Evolutionary conservation across 2,797 vertebrate species (phyloP).

Genomic region (Philypnodon macrostomus): DNA sequence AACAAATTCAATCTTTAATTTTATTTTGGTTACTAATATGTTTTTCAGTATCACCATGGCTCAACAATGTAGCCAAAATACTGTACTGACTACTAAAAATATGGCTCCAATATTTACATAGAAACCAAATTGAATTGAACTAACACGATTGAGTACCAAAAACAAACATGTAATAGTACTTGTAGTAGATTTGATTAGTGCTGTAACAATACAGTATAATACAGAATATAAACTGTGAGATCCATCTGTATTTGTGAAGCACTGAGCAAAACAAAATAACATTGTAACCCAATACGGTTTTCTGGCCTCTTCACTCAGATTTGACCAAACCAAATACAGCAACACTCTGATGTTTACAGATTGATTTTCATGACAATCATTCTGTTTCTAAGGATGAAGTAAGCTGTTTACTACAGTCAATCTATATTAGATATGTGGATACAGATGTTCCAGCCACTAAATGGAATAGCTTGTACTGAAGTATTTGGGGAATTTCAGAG

Average conservation of each 20-base stretch:
- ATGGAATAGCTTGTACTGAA: background rate
- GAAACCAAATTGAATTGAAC: conserved; percentile 52
- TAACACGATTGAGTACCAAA: conserved; percentile 55
- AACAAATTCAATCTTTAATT: conserved; percentile 48
- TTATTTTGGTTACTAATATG: conserved; percentile 54
- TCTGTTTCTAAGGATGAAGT: conserved; percentile 41
- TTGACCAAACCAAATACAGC: conserved; percentile 57
- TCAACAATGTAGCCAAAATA: conserved; percentile 55
- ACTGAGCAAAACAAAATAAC: conserved; percentile 48
- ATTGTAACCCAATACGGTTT: conserved; percentile 44
- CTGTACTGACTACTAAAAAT: conserved; percentile 56
- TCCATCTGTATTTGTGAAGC: conserved; percentile 55
- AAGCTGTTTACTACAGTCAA: conserved; percentile 56
- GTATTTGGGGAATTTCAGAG: background rate
- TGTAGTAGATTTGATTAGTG: conserved; percentile 54
- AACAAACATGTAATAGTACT: conserved; percentile 57
- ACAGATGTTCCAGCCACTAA: conserved; percentile 30
- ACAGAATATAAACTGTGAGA: conserved; percentile 36
- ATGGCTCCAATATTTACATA: conserved; percentile 53
- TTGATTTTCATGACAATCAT: conserved; percentile 47
- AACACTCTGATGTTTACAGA: conserved; percentile 52
- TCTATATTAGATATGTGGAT: conserved; percentile 41
- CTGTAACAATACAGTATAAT: conserved; percentile 37
- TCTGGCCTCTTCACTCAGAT: conserved; percentile 27
- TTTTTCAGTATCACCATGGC: conserved; percentile 41